Evolutionary conservation across 2,113 vertebrate genomes (phyloP).

Genomic region (Ranitomeya imitator): DNA sequence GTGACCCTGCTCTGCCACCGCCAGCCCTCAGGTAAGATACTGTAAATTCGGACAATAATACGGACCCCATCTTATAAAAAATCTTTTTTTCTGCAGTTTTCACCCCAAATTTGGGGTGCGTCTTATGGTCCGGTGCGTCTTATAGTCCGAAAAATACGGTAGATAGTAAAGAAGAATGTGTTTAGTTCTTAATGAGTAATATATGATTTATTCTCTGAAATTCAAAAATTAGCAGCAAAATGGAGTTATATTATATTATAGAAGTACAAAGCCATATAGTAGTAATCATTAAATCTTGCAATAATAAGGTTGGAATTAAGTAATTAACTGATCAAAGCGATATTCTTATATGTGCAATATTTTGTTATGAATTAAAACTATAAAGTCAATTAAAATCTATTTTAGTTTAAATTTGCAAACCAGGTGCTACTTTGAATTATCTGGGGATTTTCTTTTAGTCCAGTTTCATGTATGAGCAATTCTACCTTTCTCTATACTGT

Average conservation of each 20-base stretch:
- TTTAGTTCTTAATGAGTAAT: background rate
- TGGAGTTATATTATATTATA: background rate
- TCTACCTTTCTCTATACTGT: background rate
- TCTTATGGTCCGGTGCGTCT: too few relatives aligned
- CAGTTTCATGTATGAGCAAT: background rate
- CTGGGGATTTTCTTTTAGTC: background rate
- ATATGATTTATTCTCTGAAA: too few relatives aligned
- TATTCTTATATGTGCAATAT: background rate
- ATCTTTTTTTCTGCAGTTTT: too few relatives aligned
- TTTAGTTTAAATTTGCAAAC: background rate
- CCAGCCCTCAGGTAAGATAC: too few relatives aligned
- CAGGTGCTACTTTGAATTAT: background rate
- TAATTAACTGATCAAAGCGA: too few relatives aligned
- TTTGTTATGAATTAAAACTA: background rate
- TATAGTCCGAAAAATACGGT: too few relatives aligned
- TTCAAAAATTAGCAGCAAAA: background rate
- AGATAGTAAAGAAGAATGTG: background rate
- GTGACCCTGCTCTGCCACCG: too few relatives aligned
- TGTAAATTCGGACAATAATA: too few relatives aligned
- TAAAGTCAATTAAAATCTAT: background rate
- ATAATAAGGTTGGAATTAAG: background rate
- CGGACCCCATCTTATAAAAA: too few relatives aligned
- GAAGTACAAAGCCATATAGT: background rate
- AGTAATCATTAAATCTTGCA: background rate
- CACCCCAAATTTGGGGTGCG: too few relatives aligned